Base-by-base conservation (phyloP, 2,797 vertebrate genomes). In the Falco columbarius region DNA sequence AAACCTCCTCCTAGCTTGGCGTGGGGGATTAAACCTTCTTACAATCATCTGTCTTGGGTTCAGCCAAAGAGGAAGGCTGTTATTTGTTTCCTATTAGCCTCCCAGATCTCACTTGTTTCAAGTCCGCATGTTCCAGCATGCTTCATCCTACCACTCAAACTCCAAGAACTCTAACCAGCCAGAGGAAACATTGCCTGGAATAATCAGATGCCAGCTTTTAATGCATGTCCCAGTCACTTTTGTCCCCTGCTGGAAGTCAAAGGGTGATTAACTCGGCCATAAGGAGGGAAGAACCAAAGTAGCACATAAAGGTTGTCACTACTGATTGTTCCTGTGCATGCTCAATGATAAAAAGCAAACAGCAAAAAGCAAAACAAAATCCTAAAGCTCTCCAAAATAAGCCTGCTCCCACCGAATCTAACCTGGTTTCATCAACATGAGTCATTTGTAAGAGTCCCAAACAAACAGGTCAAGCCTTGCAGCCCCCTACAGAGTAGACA, bases 31-130 rank as follows among this genome's bases (percentile, higher is more conserved):
- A 62, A 83, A 2, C 38, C 56, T 54, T 66, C 56, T 84, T 81
- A 81, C n/a, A 47, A 38, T 38, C 30, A 74, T 22, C 30, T 84
- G 51, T 75, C 76, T 74, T 72, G 72, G 80, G 63, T 63, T 96
- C 80, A 86, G 88, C 52, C 36, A 61, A 70, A 90, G 81, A 94
- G 15, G 80, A 87, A 89, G 83, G 83, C 68, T 86, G 62, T 44
- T 49, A 17, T 63, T 56, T 85, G 67, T 80, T 96, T 96, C 86
- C 91, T 81, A 52, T 86, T 91, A 81, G 47, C 66, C 70, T 83
- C 75, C 16, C 54, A 86, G 56, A 93, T 71, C 55, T 94, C 86
- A 86, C 59, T 93, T 92, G 16, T 62, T 93, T 96, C 66, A 81
- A 54, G 47, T 27, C 49, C 2, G 0, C 87, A 3, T 29, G 71